Conservation (phyloP, 1,140 invertebrate genomes). For the Laodelphax striatellus region DNA sequence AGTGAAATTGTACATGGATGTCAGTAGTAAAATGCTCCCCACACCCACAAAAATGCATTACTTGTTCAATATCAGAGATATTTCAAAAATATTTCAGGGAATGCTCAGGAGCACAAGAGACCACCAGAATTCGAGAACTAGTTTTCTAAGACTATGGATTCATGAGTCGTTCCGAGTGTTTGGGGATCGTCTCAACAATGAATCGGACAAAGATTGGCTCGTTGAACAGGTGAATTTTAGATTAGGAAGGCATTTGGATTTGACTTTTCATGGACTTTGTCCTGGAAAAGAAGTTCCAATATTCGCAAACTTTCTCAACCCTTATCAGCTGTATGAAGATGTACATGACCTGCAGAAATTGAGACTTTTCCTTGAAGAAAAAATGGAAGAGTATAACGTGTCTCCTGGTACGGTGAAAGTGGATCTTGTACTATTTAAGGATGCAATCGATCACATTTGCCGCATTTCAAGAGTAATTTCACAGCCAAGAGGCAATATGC, state of each 20-base stretch:
- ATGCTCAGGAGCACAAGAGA: slow-evolving; percentile 60
- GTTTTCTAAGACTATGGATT: slow-evolving; percentile 66
- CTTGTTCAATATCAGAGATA: slow-evolving; percentile 75
- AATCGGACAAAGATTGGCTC: slow-evolving; percentile 64
- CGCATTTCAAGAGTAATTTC: slow-evolving; percentile 70
- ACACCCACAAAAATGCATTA: slow-evolving; percentile 83
- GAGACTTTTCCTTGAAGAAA: slow-evolving; percentile 47
- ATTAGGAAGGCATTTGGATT: slow-evolving; percentile 60
- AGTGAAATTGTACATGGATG: slow-evolving; percentile 59
- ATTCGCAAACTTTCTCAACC: slow-evolving; percentile 64
- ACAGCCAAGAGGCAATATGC: slow-evolving; percentile 68
- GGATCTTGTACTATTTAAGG: slow-evolving; percentile 70
- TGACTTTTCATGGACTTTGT: slow-evolving; percentile 67
- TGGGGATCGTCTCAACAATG: slow-evolving; percentile 64
- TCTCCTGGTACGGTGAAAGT: slow-evolving; percentile 59
- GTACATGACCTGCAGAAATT: slow-evolving; percentile 47
- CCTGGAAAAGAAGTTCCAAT: slow-evolving; percentile 58
- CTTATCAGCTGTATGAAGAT: slow-evolving; percentile 63
- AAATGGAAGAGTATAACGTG: slow-evolving; percentile 69
- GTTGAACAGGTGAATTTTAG: slow-evolving; percentile 52
- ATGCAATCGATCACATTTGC: slow-evolving; percentile 73
- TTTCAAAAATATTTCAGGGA: slow-evolving; percentile 68
- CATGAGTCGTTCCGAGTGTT: slow-evolving; percentile 77
- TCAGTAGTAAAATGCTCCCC: slow-evolving; percentile 59
- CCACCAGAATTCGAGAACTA: slow-evolving; percentile 53